Base-by-base conservation (phyloP, 1,140 invertebrate species). In the Euwallacea fornicatus region DNA sequence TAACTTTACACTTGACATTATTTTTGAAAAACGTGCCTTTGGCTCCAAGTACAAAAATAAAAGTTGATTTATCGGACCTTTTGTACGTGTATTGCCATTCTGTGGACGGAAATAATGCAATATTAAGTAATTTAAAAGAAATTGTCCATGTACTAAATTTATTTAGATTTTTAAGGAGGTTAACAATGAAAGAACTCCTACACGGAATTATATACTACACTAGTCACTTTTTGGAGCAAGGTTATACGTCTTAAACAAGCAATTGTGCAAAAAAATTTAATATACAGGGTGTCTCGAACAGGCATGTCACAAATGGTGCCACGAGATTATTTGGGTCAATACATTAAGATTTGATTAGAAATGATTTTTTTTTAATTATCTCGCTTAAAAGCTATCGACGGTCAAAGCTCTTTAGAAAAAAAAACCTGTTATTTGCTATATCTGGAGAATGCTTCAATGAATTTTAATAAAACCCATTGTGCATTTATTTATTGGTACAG, bases 131-230 rank as follows among this genome's bases (percentile, higher is more conserved):
- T 66, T 66, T 66, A 58, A 66, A 66, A 66, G 65, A 66, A 56
- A 66, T 66, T 66, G 65, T 66, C 41, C 42, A n/a, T 66, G 65
- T 66, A 58, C 42, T 66, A 66, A 66, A 65, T 65, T 65, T 65
- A 55, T 65, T 66, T 66, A 56, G 42, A 58, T 16, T 7, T 58
- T 44, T 44, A 66, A 66, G 55, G 65, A 66, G 65, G 65, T 66
- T 66, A 66, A 66, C 65, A 44, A 58, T 58, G 54, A 66, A 58
- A 66, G 54, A 9, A 43, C 65, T 42, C 65, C 65, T 58, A 66
- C 65, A 21, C 54, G 13, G 53, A 44, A 44, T 54, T 54, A 55
- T 66, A 41, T 55, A 55, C 11, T 56, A 9, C 11, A 13, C 54
- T 10, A 13, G 46, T 50, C 2, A 50, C 13, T 21, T 15, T 56